phyloP scores from a whole-genome alignment of 2,797 vertebrate species.

The Oryzias dopingdopingensis region DNA sequence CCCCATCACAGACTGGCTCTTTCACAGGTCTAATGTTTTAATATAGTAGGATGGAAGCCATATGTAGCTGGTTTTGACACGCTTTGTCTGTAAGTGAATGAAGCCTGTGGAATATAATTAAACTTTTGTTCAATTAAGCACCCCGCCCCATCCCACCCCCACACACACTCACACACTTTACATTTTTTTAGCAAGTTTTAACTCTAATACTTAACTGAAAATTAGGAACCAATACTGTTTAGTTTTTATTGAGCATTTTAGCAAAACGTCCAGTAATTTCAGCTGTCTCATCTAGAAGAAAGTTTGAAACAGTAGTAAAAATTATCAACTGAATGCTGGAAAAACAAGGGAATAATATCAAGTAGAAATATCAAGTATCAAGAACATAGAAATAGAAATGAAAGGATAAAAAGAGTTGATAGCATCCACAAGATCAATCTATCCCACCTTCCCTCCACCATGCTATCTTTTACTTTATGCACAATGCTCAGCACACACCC shows the following conservation, averaged over 20 bases:
- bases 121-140: no score
- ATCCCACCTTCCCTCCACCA: slow-evolving; percentile 3
- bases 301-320: no score
- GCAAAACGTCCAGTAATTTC: no score
- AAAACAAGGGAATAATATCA: slow-evolving; percentile 19
- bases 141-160: no score
- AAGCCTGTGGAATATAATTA: no score
- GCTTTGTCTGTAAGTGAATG: neutral
- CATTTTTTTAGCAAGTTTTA: no score
- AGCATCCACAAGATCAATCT: slow-evolving; percentile 13
- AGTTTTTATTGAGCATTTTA: no score
- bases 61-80: no score
- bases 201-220: no score
- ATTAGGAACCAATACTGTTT: no score
- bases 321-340: neutral
- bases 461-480: slow-evolving; percentile 42
- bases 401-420: slow-evolving; percentile 10
- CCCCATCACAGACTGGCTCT: neutral
- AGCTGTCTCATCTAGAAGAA: no score
- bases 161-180: no score
- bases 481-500: slow-evolving; percentile 40
- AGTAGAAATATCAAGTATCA: neutral
- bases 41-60: neutral
- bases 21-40: slow-evolving; percentile 1
- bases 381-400: slow-evolving; percentile 8